Conservation (phyloP, 1,140 invertebrate species). For the Panagrolaimus sp. region DNA sequence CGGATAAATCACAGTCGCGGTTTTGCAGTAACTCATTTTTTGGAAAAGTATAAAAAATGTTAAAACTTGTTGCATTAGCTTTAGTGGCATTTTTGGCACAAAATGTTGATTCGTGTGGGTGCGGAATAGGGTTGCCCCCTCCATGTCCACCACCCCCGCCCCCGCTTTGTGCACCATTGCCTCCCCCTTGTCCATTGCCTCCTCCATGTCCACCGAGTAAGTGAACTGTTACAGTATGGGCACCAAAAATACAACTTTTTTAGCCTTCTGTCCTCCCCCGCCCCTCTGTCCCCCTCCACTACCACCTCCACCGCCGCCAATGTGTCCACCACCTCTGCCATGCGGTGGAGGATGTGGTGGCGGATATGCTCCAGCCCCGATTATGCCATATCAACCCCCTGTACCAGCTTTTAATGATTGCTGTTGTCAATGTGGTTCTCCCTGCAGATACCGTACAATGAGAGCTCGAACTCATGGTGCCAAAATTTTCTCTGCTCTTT, state of each 20-base stretch:
- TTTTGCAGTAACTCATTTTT: too few species aligned
- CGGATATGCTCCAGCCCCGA: constrained; percentile 39
- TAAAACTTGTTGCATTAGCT: not conserved
- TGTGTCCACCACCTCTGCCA: constrained; percentile 30
- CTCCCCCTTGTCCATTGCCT: constrained; percentile 32
- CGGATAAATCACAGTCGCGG: too few species aligned
- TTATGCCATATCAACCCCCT: constrained; percentile 21
- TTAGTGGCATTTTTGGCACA: not conserved
- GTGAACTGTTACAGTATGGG: not conserved
- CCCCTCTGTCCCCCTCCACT: constrained; percentile 31
- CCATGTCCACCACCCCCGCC: constrained; percentile 16
- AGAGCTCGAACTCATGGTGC: constrained; percentile 51
- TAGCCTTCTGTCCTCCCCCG: constrained; percentile 17
- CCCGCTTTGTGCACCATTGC: constrained; percentile 32
- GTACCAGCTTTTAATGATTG: constrained; percentile 38
- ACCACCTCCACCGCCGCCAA: constrained; percentile 37
- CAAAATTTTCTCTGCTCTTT: constrained; percentile 46
- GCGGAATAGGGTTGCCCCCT: constrained; percentile 21
- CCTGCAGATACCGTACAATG: constrained; percentile 45
- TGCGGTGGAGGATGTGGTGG: not conserved
- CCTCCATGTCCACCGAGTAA: constrained; percentile 28
- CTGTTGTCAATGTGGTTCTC: constrained; percentile 54
- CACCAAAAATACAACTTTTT: not conserved
- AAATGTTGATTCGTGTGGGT: constrained; percentile 19
- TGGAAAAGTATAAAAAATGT: not conserved